Conservation (phyloP, 2,113 vertebrate genomes). For the Chaetura pelagica region DNA sequence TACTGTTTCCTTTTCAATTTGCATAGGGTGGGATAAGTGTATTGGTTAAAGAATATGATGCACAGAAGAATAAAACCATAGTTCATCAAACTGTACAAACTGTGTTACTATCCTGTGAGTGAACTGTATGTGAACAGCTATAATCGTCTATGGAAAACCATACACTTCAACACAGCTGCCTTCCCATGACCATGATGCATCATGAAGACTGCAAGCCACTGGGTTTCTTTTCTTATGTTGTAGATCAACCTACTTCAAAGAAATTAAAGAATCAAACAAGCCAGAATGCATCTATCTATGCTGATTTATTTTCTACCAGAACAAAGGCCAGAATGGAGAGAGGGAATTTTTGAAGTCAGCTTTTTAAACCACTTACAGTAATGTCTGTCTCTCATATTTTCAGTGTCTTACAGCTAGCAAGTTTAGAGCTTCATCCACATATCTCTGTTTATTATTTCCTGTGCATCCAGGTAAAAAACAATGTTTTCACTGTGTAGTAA, state of each 20-base stretch:
- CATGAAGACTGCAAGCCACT: not conserved
- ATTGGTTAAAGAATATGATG: slow-evolving; percentile 69
- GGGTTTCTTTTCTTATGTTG: not conserved
- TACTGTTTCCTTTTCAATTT: slow-evolving; percentile 68
- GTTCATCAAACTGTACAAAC: slow-evolving; percentile 60
- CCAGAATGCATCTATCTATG: slow-evolving; percentile 34
- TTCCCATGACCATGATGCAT: not conserved
- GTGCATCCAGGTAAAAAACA: slow-evolving; percentile 36
- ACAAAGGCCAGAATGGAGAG: not conserved
- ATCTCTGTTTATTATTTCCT: slow-evolving; percentile 8
- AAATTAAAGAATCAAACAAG: slow-evolving; percentile 60
- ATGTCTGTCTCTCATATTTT: slow-evolving; percentile 3
- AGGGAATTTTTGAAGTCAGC: not conserved
- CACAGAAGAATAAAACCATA: slow-evolving; percentile 74
- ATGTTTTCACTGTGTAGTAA: slow-evolving; percentile 63
- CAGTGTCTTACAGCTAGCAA: not conserved
- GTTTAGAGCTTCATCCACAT: slow-evolving; percentile 15
- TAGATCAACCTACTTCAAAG: slow-evolving; percentile 17
- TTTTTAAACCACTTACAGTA: not conserved
- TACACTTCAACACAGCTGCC: slow-evolving; percentile 37
- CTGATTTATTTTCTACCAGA: slow-evolving; percentile 12
- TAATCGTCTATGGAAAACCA: slow-evolving; percentile 33
- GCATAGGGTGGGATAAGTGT: slow-evolving; percentile 69
- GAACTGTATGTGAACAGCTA: not conserved
- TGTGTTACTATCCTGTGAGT: slow-evolving; percentile 28